Evolutionary conservation across 2,797 vertebrate genomes (phyloP), one percentile per base, ranked within the genome.

Genomic region (Brotogeris chrysoptera): DNA sequence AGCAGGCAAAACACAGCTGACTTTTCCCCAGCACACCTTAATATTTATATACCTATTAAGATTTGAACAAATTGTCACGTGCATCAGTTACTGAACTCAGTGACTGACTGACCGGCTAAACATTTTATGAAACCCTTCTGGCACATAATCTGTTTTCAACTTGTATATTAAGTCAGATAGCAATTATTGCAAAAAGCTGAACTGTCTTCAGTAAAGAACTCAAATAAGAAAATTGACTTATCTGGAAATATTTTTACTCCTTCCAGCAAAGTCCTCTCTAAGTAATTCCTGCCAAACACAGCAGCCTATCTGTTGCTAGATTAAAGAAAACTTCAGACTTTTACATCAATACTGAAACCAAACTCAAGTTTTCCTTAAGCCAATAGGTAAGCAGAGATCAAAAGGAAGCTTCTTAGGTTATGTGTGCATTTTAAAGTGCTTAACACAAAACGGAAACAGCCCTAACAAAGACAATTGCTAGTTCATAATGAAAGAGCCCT

Each of bases 1-100:
- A 80, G 44, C 88, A 93, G 93, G 83, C 94, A 96, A 88, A 96
- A 97, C 92, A 78, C 78, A 94, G 68, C 64, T 93, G 83, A 92
- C 71, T 93, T 69, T 71, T 50, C n/a, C 34, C 46, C 63, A 68
- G 65, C 38, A 53, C 57, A 93, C 61, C 66, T 92, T 53, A 78
- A 61, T 44, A 53, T 92, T 92, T 86, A 83, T 44, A 83, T 30
- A 53, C 21, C 28, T 19, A 77, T 41, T 27, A 59, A 72, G 46
- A 66, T 88, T 80, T 0, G 0, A 85, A 59, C 43, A 79, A 80
- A 79, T 25, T 63, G 21, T 59, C 32, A 86, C 77, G 70, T 3
- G 6, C 27, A 69, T 64, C 84, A 66, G 44, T 65, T 44, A 32
- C 74, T 32, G 30, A 79, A 81, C 53, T 72, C 30, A 4, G 50